Evolutionary conservation across 1,140 invertebrate genomes (phyloP), one percentile per base, ranked within the genome.

Genomic region (Drosophila sucinea): DNA sequence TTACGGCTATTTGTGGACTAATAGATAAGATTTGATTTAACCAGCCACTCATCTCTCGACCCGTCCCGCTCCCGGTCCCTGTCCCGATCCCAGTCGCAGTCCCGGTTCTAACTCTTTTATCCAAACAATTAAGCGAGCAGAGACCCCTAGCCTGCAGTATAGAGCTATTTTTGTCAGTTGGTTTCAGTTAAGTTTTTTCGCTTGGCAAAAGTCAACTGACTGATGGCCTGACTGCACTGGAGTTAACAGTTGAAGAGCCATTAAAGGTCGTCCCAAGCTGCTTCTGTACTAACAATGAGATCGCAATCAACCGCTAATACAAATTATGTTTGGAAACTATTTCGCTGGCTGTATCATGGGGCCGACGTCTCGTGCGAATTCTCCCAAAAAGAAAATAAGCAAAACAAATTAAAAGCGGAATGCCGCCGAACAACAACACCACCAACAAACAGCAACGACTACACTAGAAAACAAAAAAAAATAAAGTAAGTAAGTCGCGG

Each of bases 261-360:
- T 70, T 41, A 67, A 67, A 17, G 29, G 8, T 23, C 7, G 25
- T 32, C 33, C 33, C 60, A 64, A 69, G 69, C 74, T 81, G 78
- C 77, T 70, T 61, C 51, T 71, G 23, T 23, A n/a, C 2, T 11
- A 10, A n/a, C 35, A n/a, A 38, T 11, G 2, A 40, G 73, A 77
- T 77, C 40, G 25, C 30, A 63, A 77, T 77, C 73, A 76, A 76
- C 73, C 44, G 66, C 71, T 70, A 77, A 87, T 73, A 75, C 68
- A 67, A 86, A 86, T 86, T 87, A 73, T 83, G 87, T 70, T 86
- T 82, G 58, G 81, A 79, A 79, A 83, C 83, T 87, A 87, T 67
- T 63, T 76, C 44, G 62, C 69, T 68, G 44, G 11, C 38, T 54
- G 70, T 79, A 79, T 85, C 67, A 82, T 81, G 77, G 62, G 56